A percentile compares a stretch with the other conserved stretches of the same genome.
phyloP scores from a whole-genome alignment of 2,113 vertebrate genomes.

The Semicossyphus pulcher region DNA sequence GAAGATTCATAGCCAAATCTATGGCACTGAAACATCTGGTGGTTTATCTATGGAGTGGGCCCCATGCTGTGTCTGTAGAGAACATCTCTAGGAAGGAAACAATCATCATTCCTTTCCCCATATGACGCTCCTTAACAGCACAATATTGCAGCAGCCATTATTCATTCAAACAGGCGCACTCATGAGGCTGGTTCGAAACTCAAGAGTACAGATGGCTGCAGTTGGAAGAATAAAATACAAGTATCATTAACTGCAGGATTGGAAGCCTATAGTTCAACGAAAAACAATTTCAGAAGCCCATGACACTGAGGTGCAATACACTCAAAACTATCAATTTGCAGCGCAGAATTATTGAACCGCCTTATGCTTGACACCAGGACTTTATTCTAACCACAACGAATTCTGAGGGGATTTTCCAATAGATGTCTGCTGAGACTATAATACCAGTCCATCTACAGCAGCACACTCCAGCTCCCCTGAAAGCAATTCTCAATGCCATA shows the following conservation, averaged over 20 bases:
- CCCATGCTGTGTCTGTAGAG: slow-evolving; percentile 51
- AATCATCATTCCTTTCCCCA: slow-evolving; percentile 66
- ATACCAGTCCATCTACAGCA: slow-evolving; percentile 58
- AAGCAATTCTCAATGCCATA: slow-evolving; percentile 66
- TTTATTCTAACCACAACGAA: slow-evolving; percentile 68
- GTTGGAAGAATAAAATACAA: slow-evolving; percentile 62
- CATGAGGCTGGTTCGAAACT: slow-evolving; percentile 37
- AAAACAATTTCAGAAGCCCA: slow-evolving; percentile 57
- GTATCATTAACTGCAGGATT: slow-evolving; percentile 58
- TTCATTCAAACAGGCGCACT: slow-evolving; percentile 64
- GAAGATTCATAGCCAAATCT: slow-evolving; percentile 57
- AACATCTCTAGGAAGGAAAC: slow-evolving; percentile 60
- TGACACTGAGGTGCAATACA: slow-evolving; percentile 47
- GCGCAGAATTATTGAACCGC: slow-evolving; percentile 62
- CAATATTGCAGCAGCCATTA: slow-evolving; percentile 43
- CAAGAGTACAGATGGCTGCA: slow-evolving; percentile 42
- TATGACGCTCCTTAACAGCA: slow-evolving; percentile 54
- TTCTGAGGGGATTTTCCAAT: slow-evolving; percentile 71
- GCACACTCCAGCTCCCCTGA: slow-evolving; percentile 61
- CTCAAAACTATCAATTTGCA: slow-evolving; percentile 70
- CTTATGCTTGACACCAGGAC: slow-evolving; percentile 59
- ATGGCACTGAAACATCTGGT: slow-evolving; percentile 53
- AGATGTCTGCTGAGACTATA: slow-evolving; percentile 62
- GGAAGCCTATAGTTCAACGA: slow-evolving; percentile 52
- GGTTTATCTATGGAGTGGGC: slow-evolving; percentile 53